phyloP scores from a whole-genome alignment of 2,888 invertebrate genomes.

The Diogma glabrata region DNA sequence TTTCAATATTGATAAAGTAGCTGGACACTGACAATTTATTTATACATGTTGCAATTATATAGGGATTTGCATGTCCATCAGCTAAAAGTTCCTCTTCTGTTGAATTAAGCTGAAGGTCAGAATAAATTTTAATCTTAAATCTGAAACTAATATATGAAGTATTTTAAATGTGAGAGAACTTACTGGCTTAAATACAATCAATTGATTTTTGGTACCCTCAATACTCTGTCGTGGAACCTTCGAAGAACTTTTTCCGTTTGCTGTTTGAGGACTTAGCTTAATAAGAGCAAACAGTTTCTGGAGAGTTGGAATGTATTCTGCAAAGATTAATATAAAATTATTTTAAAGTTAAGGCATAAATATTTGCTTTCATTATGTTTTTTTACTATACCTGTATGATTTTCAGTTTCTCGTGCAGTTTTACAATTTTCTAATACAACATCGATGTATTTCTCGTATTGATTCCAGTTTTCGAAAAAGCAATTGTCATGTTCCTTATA shows the following conservation, averaged over 20 bases:
- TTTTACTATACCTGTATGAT: background rate
- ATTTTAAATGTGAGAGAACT: too few species aligned
- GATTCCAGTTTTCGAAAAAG: background rate
- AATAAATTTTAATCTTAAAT: too few species aligned
- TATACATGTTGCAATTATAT: background rate
- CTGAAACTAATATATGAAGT: too few species aligned
- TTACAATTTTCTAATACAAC: background rate
- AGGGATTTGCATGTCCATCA: background rate
- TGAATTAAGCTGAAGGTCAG: slow-evolving; percentile 1
- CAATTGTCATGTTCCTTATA: background rate
- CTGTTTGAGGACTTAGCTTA: background rate
- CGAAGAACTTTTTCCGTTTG: background rate
- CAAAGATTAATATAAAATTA: too few species aligned
- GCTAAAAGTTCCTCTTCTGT: background rate
- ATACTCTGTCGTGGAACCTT: background rate
- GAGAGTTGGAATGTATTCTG: background rate
- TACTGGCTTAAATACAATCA: too few species aligned
- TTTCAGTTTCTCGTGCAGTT: background rate
- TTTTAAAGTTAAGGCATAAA: background rate
- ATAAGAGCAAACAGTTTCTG: background rate
- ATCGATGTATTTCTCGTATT: background rate
- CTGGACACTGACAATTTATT: background rate
- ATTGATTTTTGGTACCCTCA: background rate
- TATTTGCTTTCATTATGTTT: background rate
- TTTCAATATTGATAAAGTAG: background rate